A percentile compares a stretch with the other conserved stretches of the same genome.
Evolutionary conservation across 1,140 invertebrate species (phyloP).

Genomic region (Aethina tumida): DNA sequence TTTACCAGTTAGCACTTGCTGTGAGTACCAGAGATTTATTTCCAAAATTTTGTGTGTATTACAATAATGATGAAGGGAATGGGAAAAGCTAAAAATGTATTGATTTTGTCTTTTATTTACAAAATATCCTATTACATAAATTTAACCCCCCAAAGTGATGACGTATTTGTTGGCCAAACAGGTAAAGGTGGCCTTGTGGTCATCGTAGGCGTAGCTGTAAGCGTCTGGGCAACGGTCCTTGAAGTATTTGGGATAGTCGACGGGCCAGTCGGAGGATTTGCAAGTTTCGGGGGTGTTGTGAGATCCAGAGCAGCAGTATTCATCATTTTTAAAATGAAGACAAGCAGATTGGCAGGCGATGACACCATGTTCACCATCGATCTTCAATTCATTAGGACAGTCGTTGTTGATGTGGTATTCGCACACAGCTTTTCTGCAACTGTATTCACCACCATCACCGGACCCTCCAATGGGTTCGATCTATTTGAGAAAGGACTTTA

Average conservation of each 20-base stretch:
- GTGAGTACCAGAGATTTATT: no score
- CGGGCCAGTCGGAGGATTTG: conserved; percentile 30
- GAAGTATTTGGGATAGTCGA: conserved; percentile 36
- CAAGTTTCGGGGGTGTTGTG: conserved; percentile 34
- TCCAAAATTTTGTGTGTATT: no score
- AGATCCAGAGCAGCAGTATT: conserved; percentile 36
- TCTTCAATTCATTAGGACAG: conserved; percentile 34
- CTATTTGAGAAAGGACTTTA: not conserved
- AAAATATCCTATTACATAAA: no score
- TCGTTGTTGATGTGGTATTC: conserved; percentile 30
- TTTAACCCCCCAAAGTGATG: conserved; percentile 19
- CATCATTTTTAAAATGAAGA: conserved; percentile 34
- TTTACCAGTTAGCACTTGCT: no score
- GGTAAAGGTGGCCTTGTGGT: conserved; percentile 35
- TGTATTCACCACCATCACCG: conserved; percentile 29
- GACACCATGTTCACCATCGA: conserved; percentile 21
- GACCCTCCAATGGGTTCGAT: conserved; percentile 6
- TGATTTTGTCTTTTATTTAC: no score
- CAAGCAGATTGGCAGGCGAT: conserved; percentile 42
- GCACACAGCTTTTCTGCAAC: conserved; percentile 35
- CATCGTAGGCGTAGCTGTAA: conserved; percentile 40
- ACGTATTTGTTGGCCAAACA: conserved; percentile 27
- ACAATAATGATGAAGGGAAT: no score
- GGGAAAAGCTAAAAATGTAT: no score
- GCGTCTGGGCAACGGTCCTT: conserved; percentile 38